Base-by-base conservation (phyloP, 2,888 invertebrate species). In the Allolobophora icterica region DNA sequence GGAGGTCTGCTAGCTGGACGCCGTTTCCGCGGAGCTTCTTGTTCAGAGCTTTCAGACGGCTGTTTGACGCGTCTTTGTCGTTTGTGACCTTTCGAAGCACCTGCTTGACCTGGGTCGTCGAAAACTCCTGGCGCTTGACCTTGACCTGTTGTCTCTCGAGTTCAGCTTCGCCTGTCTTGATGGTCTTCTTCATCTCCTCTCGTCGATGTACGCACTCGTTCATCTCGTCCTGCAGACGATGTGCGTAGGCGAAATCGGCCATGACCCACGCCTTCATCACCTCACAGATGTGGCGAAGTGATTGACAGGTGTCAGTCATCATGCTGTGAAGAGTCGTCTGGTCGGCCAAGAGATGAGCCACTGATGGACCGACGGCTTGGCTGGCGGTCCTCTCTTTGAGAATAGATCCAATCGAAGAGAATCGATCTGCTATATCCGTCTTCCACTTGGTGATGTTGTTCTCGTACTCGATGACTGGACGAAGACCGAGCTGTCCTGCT, bases 241-340 rank as follows among this genome's bases (percentile, higher is more conserved):
- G 93, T 35, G 94, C 92, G 91, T 94, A 94, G 0, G 93, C 93
- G 89, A 94, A 94, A 91, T 94, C 94, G 0, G 94, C 93, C n/a
- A 93, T 93, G 8, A 94, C 94, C 94, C 94, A 94, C 90, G 93
- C 93, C 90, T 94, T 94, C 91, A 94, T 93, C 0, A 94, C 93
- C 40, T 93, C 93, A 83, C 92, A 93, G 15, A 94, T 93, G 34
- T 92, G 84, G 11, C 93, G 92, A 19, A 94, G 92, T 13, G 93
- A 92, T 84, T 94, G 93, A 24, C 94, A 90, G 3, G 92, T 91
- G 24, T 93, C 92, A 24, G 92, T 92, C 94, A 94, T 94, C 35
- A 93, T 92, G 30, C 35, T 35, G 13, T 87, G 87, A 38, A 87
- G 35, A 35, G 87, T 34, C 87, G 87, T 38, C 87, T 38, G 35